A percentile compares a stretch with the other conserved stretches of the same genome.
Evolutionary conservation across 23 tunicate genomes (phyloP).

Genomic region (Botrylloides violaceus): DNA sequence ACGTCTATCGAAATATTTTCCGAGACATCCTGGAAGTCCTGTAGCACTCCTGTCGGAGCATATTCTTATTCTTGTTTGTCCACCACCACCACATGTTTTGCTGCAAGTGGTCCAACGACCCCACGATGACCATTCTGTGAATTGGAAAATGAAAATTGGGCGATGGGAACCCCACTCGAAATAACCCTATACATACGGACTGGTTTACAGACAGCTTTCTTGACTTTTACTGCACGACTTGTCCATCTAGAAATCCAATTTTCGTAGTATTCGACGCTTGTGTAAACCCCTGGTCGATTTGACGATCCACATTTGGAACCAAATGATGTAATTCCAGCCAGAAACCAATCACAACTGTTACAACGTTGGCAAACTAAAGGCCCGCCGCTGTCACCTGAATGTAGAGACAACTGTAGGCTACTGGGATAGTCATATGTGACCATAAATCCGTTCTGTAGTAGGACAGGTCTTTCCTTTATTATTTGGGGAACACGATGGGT

Average conservation of each 20-base stretch:
- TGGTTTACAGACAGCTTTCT: background rate
- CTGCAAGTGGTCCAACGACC: conserved; percentile 5
- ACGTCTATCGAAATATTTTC: background rate
- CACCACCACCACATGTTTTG: conserved; percentile 7
- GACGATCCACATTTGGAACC: conserved; percentile 34
- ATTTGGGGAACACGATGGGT: too few species aligned
- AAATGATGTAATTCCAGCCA: conserved; percentile 36
- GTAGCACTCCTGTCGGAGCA: background rate
- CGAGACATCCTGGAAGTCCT: background rate
- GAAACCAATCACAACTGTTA: conserved; percentile 33
- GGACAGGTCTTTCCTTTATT: too few species aligned
- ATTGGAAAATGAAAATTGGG: background rate
- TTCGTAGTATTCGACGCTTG: conserved; percentile 24
- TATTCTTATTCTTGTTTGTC: conserved; percentile 1
- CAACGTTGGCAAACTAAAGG: conserved; percentile 59
- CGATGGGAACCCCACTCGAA: background rate
- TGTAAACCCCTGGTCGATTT: conserved; percentile 43
- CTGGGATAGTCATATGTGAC: too few species aligned
- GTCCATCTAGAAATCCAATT: conserved; percentile 27
- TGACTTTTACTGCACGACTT: background rate
- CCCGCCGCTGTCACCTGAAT: conserved; percentile 64
- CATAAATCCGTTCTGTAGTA: too few species aligned
- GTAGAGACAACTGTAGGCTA: too few species aligned
- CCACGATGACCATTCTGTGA: conserved; percentile 7
- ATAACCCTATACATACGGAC: background rate